A percentile compares a stretch with the other conserved stretches of the same genome.
Evolutionary conservation across 2,888 invertebrate genomes (phyloP).

Genomic region (Hedychridium roseum): DNA sequence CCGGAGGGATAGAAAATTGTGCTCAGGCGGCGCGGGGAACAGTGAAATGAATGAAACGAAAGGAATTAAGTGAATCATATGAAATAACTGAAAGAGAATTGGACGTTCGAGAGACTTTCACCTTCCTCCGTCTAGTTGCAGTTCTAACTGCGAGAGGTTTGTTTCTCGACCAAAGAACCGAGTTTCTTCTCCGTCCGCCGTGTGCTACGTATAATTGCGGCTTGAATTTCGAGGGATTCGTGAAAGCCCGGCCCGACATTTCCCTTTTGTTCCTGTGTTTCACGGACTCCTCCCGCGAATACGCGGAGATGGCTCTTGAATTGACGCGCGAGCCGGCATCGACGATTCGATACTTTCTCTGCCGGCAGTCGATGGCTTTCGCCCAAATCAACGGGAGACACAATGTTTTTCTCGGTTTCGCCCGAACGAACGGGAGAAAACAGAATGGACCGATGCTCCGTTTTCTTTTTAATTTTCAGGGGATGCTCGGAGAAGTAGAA

Average conservation of each 20-base stretch:
- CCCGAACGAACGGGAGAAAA: too few relatives aligned
- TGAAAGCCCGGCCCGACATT: conserved; percentile 38
- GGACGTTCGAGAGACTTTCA: conserved; percentile 44
- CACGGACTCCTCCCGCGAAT: neutral
- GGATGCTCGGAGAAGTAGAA: too few relatives aligned
- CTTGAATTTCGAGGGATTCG: conserved; percentile 40
- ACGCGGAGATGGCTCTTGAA: neutral
- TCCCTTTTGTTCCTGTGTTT: too few relatives aligned
- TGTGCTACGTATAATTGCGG: neutral
- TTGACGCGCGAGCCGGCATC: conserved; percentile 22
- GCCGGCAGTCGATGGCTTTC: conserved; percentile 30
- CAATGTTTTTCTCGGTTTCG: too few relatives aligned
- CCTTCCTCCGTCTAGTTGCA: conserved; percentile 38
- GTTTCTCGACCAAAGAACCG: neutral
- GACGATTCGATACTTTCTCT: conserved; percentile 38
- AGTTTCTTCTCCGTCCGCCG: conserved; percentile 5
- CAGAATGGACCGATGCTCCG: too few relatives aligned
- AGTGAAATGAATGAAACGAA: too few relatives aligned
- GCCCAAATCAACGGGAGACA: conserved; percentile 37
- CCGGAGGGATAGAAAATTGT: too few relatives aligned
- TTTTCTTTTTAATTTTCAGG: too few relatives aligned
- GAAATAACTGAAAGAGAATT: conserved; percentile 18
- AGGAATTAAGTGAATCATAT: too few relatives aligned
- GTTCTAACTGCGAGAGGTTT: conserved; percentile 15
- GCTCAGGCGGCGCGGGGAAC: too few relatives aligned